Evolutionary conservation across 2,113 vertebrate genomes (phyloP).

Genomic region (Macrotis lagotis): DNA sequence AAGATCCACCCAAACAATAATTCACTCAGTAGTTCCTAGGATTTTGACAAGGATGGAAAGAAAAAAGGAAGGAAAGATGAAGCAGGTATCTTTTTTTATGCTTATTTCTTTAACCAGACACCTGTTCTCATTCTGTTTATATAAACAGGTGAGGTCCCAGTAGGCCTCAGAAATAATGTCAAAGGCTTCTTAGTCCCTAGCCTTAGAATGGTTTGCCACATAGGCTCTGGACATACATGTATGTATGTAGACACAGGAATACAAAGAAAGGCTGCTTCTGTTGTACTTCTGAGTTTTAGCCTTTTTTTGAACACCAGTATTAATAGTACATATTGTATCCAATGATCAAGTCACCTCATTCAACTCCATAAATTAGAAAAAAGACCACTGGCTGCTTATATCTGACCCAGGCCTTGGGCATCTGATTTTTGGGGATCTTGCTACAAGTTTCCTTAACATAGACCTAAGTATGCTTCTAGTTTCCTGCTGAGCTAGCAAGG

Average conservation of each 20-base stretch:
- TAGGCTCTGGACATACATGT: conserved; percentile 24
- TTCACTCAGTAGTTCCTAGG: not conserved
- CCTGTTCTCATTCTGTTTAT: conserved; percentile 42
- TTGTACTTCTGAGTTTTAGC: conserved; percentile 7
- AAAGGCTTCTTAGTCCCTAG: not conserved
- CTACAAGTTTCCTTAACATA: conserved; percentile 1
- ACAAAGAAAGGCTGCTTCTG: conserved; percentile 42
- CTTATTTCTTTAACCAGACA: conserved; percentile 29
- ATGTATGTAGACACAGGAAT: not conserved
- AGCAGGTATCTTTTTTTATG: conserved; percentile 42
- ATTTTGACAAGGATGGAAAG: conserved; percentile 20
- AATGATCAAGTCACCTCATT: not conserved
- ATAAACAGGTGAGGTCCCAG: conserved; percentile 39
- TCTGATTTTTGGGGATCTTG: not conserved
- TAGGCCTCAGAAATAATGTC: not conserved
- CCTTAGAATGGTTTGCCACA: conserved; percentile 17
- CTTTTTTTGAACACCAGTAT: not conserved
- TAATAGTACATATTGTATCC: not conserved
- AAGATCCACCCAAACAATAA: not conserved
- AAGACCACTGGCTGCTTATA: too few relatives aligned
- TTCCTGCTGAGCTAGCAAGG: not conserved
- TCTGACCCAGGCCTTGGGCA: not conserved
- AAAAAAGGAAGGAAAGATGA: not conserved
- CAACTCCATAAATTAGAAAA: not conserved
- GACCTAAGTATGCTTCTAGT: not conserved